phyloP scores from a whole-genome alignment of 2,888 invertebrate genomes.

The Cephus rjabovi region DNA sequence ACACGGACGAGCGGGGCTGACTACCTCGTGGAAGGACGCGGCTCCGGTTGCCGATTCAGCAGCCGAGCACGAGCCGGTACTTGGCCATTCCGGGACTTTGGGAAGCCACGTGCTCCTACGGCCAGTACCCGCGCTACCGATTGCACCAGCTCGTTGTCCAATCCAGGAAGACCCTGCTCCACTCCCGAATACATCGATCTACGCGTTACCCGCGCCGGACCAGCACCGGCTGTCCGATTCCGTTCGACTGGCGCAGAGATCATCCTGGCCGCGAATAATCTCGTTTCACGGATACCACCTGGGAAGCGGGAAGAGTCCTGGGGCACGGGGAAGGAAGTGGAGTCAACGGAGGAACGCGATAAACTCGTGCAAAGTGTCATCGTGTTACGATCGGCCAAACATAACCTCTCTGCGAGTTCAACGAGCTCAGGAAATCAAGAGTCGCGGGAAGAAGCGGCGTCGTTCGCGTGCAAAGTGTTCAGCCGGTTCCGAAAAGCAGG shows the following conservation, averaged over 20 bases:
- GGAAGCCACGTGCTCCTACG: not conserved
- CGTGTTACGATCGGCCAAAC: not conserved
- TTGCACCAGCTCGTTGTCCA: not conserved
- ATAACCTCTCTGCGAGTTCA: not conserved
- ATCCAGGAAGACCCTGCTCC: not conserved
- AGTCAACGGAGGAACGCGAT: not conserved
- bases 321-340: not conserved
- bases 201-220: not conserved
- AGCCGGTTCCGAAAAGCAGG: not conserved
- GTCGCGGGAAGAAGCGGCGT: not conserved
- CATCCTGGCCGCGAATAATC: not conserved
- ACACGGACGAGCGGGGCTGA: conserved; percentile 55
- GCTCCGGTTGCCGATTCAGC: conserved; percentile 1
- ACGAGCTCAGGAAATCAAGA: not conserved
- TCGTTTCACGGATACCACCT: not conserved
- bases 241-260: not conserved
- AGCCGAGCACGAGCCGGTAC: conserved; percentile 1
- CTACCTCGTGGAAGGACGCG: conserved; percentile 42
- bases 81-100: not conserved
- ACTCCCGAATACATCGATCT: not conserved
- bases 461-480: not conserved
- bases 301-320: not conserved
- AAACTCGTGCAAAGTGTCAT: not conserved
- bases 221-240: not conserved
- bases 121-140: not conserved